phyloP scores from a whole-genome alignment of 2,113 vertebrate species.

The Raja brachyura region DNA sequence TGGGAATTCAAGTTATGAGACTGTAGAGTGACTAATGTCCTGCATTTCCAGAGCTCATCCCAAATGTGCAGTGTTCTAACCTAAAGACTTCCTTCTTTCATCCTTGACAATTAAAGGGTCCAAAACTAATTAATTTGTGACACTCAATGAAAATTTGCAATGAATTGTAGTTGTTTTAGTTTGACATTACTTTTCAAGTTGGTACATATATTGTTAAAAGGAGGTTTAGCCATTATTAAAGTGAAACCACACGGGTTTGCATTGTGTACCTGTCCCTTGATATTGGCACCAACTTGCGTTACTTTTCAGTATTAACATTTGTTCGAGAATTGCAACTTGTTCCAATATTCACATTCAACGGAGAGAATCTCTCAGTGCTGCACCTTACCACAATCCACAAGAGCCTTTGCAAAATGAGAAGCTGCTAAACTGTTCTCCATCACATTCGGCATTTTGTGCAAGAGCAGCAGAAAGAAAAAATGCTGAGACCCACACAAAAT shows the following conservation, averaged over 20 bases:
- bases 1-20: background rate
- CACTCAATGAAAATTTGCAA: background rate
- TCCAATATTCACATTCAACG: background rate
- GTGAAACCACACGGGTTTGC: background rate
- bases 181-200: background rate
- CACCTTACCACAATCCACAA: conserved; percentile 29
- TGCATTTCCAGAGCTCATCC: background rate
- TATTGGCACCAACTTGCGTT: conserved; percentile 2
- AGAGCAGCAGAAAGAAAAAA: conserved; percentile 21
- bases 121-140: background rate
- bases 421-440: conserved; percentile 6
- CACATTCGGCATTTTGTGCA: conserved; percentile 25
- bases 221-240: background rate
- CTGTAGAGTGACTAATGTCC: background rate
- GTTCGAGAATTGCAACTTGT: conserved; percentile 15
- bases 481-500: conserved; percentile 12
- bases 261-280: background rate
- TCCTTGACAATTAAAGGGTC: background rate
- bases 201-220: background rate
- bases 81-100: background rate
- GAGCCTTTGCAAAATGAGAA: conserved; percentile 32
- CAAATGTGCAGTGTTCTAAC: background rate
- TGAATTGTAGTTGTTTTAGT: background rate
- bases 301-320: conserved; percentile 12
- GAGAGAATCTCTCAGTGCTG: conserved; percentile 2